Evolutionary conservation across 2,888 invertebrate genomes (phyloP).

Genomic region (Chaitophorus viminalis): DNA sequence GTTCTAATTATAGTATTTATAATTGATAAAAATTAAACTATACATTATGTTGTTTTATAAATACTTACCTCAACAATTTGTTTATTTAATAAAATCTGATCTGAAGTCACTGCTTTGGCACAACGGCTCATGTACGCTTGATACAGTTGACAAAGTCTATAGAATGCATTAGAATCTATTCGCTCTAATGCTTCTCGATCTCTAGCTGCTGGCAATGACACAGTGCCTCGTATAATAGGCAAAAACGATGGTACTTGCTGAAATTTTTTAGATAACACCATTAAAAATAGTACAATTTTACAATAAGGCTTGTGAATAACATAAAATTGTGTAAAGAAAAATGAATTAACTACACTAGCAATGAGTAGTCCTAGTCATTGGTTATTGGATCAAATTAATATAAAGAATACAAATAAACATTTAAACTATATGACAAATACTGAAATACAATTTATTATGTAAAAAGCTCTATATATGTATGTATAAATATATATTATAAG

Average conservation of each 20-base stretch:
- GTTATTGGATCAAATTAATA: conserved; percentile 11
- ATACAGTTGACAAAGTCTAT: conserved; percentile 81
- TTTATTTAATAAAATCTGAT: conserved; percentile 79
- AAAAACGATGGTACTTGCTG: conserved; percentile 90
- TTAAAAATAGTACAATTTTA: conserved; percentile 6
- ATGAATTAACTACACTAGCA: background rate
- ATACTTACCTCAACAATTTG: conserved; percentile 79
- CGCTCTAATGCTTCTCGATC: conserved; percentile 89
- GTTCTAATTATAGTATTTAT: background rate
- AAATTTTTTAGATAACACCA: conserved; percentile 62
- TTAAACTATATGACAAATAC: background rate
- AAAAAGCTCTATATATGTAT: too few relatives aligned
- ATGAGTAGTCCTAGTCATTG: conserved; percentile 46
- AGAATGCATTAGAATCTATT: conserved; percentile 75
- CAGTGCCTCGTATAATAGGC: conserved; percentile 89
- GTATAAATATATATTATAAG: too few relatives aligned
- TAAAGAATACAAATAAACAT: background rate
- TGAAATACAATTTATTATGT: too few relatives aligned
- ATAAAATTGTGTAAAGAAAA: background rate
- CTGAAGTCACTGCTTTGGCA: conserved; percentile 82
- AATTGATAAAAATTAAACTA: background rate
- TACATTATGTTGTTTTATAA: background rate
- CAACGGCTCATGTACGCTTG: conserved; percentile 86
- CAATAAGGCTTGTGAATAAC: background rate
- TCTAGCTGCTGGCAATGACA: conserved; percentile 82